Evolutionary conservation across 2,113 vertebrate species (phyloP), one percentile per base, ranked within the genome.

Genomic region (Onychostruthus taczanowskii): DNA sequence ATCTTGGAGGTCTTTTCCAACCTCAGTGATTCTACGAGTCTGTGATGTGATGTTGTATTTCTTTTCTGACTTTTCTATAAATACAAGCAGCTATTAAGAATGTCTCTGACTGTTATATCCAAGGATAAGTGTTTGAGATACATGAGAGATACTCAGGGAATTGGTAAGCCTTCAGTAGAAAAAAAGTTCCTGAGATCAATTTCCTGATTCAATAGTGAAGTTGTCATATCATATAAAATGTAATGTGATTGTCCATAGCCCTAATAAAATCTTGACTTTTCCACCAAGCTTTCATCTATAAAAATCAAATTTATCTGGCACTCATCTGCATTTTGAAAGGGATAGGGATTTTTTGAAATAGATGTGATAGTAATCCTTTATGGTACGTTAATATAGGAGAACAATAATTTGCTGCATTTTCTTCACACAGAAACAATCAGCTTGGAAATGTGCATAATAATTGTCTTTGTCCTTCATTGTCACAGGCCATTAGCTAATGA

Each of bases 291-390:
- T 90, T 92, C 81, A 80, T 87, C 94, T 95, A 93, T 97, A 91
- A 94, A 96, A 96, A 97, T 96, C 89, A 94, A 93, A 96, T 97
- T 96, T 97, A 84, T 79, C 50, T 37, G 59, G 94, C 84, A 89
- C 88, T 97, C 6, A 53, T 84, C 94, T 94, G 79, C 73, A 76
- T 91, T 91, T 94, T 86, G 91, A 91, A 93, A 94, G 62, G 79
- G 82, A 73, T n/a, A 68, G 47, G 41, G 33, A 12, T 91, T 79
- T 94, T 91, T 92, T 24, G 15, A 87, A 93, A 81, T 74, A 78
- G 87, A 87, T 90, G 58, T 31, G 56, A 68, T 86, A 78, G 44
- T 90, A 94, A 88, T 95, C 89, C 78, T 93, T 76, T 84, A 41
- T 96, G 61, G 44, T 84, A 44, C n/a, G 6, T 92, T 92, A 89